phyloP scores from a whole-genome alignment of 2,888 invertebrate species.

The Agriopis marginaria region DNA sequence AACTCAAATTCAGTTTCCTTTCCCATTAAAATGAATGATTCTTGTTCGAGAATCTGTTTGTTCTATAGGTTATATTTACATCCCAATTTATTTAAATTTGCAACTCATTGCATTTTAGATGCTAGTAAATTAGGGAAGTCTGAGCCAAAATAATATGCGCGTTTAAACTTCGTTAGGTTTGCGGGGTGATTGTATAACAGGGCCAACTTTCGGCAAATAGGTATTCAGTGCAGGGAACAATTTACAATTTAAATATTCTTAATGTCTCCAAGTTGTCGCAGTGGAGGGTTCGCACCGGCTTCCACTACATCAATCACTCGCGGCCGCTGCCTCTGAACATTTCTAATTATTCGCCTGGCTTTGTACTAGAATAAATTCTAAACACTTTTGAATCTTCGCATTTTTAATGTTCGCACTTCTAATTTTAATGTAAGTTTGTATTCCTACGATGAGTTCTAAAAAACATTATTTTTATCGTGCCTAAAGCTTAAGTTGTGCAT shows the following conservation, averaged over 20 bases:
- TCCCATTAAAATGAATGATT: conserved; percentile 35
- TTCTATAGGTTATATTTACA: background rate
- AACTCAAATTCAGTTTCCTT: conserved; percentile 45
- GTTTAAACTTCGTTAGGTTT: conserved; percentile 47
- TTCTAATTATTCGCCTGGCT: conserved; percentile 83
- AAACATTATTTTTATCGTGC: conserved; percentile 16
- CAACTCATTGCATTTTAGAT: conserved; percentile 18
- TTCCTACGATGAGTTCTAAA: background rate
- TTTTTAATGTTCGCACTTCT: conserved; percentile 17
- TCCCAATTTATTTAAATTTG: background rate
- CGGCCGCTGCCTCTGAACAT: conserved; percentile 83
- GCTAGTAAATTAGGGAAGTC: conserved; percentile 24
- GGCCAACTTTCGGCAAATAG: conserved; percentile 78
- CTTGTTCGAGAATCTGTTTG: conserved; percentile 22
- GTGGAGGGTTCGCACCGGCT: conserved; percentile 63
- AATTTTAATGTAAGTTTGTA: conserved; percentile 1
- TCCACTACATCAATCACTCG: conserved; percentile 86
- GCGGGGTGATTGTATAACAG: conserved; percentile 63
- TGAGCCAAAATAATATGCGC: conserved; percentile 37
- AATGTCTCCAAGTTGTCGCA: conserved; percentile 84
- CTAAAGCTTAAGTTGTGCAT: conserved; percentile 19
- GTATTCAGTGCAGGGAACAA: conserved; percentile 85
- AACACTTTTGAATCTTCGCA: conserved; percentile 49
- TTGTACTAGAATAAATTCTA: conserved; percentile 66
- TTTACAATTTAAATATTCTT: conserved; percentile 86